Percentiles rank a stretch among this genome's conserved stretches.
Evolutionary conservation across 1,140 invertebrate genomes (phyloP).

Genomic region (Bradysia coprophila): DNA sequence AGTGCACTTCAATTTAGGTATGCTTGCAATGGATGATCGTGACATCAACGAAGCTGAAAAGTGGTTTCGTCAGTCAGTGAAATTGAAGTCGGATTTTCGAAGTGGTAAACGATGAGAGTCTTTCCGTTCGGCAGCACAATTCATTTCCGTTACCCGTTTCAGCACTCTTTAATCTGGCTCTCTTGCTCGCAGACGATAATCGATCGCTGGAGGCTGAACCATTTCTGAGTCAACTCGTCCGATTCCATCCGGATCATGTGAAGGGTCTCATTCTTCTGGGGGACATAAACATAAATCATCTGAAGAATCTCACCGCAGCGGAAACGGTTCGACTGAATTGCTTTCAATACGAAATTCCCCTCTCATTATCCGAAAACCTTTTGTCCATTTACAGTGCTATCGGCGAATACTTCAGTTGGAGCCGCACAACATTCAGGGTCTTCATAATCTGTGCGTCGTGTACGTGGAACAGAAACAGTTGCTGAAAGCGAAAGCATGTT

Average conservation of each 20-base stretch:
- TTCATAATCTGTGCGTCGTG: slow-evolving; percentile 92
- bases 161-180: slow-evolving; percentile 87
- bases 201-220: slow-evolving; percentile 81
- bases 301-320: slow-evolving; percentile 84
- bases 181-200: slow-evolving; percentile 73
- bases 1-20: slow-evolving; percentile 86
- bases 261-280: slow-evolving; percentile 88
- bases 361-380: background rate
- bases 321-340: slow-evolving; percentile 29
- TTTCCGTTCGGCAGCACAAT: no score
- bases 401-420: slow-evolving; percentile 70
- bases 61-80: slow-evolving; percentile 72
- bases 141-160: no score
- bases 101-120: no score
- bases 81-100: slow-evolving; percentile 69
- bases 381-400: slow-evolving; percentile 52
- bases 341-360: background rate
- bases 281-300: slow-evolving; percentile 91
- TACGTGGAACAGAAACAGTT: slow-evolving; percentile 81
- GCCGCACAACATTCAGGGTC: slow-evolving; percentile 80
- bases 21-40: slow-evolving; percentile 90
- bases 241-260: slow-evolving; percentile 82
- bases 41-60: slow-evolving; percentile 73
- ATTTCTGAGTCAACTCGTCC: slow-evolving; percentile 78
- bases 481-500: slow-evolving; percentile 61